A percentile compares a stretch with the other conserved stretches of the same genome.
phyloP scores from a whole-genome alignment of 2,113 vertebrate genomes.

The Arothron firmamentum region DNA sequence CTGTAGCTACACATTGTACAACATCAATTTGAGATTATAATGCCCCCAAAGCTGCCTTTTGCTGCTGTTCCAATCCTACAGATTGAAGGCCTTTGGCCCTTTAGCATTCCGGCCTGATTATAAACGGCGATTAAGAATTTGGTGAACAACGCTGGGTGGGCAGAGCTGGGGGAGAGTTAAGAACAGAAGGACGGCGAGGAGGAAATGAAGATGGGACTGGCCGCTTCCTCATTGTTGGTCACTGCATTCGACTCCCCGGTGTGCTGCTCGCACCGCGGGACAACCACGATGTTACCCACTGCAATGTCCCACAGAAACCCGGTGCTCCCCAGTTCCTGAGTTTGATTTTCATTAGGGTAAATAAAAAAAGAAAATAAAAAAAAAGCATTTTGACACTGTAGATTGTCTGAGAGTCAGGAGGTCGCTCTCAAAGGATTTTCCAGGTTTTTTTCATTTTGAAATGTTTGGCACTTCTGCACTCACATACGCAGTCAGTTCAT shows the following conservation, averaged over 20 bases:
- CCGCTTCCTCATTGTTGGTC: conserved; percentile 73
- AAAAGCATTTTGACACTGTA: conserved; percentile 67
- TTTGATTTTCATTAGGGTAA: conserved; percentile 80
- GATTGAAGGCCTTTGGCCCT: conserved; percentile 88
- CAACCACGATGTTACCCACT: conserved; percentile 74
- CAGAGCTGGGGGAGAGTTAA: conserved; percentile 75
- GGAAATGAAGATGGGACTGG: conserved; percentile 62
- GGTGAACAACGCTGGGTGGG: conserved; percentile 82
- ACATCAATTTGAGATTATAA: conserved; percentile 87
- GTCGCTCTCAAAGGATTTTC: conserved; percentile 87
- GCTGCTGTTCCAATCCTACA: conserved; percentile 71
- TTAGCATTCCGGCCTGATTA: conserved; percentile 95
- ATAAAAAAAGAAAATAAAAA: conserved; percentile 64
- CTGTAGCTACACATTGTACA: conserved; percentile 71
- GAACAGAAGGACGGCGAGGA: conserved; percentile 44
- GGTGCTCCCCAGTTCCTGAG: conserved; percentile 91
- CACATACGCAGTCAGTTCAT: conserved; percentile 70
- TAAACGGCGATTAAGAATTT: conserved; percentile 88
- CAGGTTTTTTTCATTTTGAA: conserved; percentile 85
- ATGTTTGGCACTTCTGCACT: conserved; percentile 93
- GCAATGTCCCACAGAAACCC: conserved; percentile 77
- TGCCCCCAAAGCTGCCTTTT: conserved; percentile 85
- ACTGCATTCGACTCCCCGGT: conserved; percentile 78
- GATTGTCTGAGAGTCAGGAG: conserved; percentile 95
- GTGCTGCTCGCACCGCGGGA: conserved; percentile 72